These are phyloP conservation scores for Tetraneura akinire DNA, from an alignment of 1,140 invertebrate species.

Conservation along the genomic window DNA sequence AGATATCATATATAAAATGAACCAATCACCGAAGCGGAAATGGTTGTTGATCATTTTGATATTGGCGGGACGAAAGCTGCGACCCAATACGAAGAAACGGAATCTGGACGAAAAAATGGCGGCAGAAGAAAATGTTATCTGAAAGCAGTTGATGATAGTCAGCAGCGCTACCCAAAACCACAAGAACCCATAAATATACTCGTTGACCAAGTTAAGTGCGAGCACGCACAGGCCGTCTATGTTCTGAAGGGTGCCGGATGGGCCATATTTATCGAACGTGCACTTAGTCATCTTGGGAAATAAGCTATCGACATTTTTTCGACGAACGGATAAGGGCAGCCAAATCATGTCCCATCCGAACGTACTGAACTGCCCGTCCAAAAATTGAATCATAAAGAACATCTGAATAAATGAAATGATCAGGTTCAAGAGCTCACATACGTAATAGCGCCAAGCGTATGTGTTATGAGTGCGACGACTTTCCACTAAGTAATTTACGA, in stretches of 20 bases:
- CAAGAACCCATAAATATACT: conserved; percentile 76
- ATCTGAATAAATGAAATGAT: conserved; percentile 64
- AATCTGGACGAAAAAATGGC: conserved; percentile 66
- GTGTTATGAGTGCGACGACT: conserved; percentile 58
- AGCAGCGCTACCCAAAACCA: conserved; percentile 81
- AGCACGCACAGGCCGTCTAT: conserved; percentile 73
- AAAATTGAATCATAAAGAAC: conserved; percentile 70
- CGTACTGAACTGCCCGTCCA: conserved; percentile 67
- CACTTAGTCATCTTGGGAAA: conserved; percentile 59
- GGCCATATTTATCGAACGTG: conserved; percentile 65
- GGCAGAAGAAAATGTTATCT: conserved; percentile 74
- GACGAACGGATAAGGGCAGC: conserved; percentile 77
- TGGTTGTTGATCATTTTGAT: too few relatives aligned
- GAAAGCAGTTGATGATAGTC: conserved; percentile 66
- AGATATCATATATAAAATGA: too few relatives aligned
- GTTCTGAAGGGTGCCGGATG: conserved; percentile 65
- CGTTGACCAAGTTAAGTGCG: conserved; percentile 76
- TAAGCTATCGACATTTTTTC: conserved; percentile 60
- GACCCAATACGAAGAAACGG: too few relatives aligned
- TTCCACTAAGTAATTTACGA: conserved; percentile 55
- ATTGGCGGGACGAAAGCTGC: too few relatives aligned
- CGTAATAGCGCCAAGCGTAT: conserved; percentile 60
- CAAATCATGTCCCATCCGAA: conserved; percentile 64
- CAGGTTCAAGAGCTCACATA: conserved; percentile 61
- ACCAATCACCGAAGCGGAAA: too few relatives aligned